Percentiles rank a stretch among this genome's conserved stretches.
phyloP scores from a whole-genome alignment of 2,888 invertebrate species.

The Meloe dianella region DNA sequence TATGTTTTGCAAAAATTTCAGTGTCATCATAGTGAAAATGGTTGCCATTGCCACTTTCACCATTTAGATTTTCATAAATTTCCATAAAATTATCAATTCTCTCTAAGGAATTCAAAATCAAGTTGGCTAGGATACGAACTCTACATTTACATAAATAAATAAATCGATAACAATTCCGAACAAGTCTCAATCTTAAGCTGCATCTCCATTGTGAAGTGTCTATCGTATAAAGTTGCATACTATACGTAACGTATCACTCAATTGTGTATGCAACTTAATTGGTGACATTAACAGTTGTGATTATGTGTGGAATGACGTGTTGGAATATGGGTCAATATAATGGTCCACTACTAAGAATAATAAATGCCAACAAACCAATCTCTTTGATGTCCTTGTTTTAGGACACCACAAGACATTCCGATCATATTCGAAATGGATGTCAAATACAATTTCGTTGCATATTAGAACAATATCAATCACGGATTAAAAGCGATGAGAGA shows the following conservation, averaged over 20 bases:
- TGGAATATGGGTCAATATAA: background rate
- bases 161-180: background rate
- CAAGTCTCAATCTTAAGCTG: background rate
- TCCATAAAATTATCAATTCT: background rate
- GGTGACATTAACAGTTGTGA: too few species aligned
- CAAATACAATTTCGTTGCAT: too few species aligned
- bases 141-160: background rate
- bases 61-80: background rate
- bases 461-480: background rate
- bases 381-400: background rate
- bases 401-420: background rate
- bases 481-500: background rate
- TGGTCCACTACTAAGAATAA: background rate
- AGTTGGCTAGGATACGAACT: background rate
- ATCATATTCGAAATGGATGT: background rate
- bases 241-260: too few species aligned
- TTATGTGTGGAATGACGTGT: background rate
- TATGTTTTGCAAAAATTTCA: background rate
- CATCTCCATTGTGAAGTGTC: too few species aligned
- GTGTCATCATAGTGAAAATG: background rate
- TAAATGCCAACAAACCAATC: slow-evolving; percentile 5
- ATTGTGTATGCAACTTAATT: too few species aligned
- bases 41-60: background rate
- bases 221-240: too few species aligned
- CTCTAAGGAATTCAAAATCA: background rate